A percentile compares a stretch with the other conserved stretches of the same genome.
Conservation (phyloP, 2,888 invertebrate genomes). For the Xanthorhoe designata region DNA sequence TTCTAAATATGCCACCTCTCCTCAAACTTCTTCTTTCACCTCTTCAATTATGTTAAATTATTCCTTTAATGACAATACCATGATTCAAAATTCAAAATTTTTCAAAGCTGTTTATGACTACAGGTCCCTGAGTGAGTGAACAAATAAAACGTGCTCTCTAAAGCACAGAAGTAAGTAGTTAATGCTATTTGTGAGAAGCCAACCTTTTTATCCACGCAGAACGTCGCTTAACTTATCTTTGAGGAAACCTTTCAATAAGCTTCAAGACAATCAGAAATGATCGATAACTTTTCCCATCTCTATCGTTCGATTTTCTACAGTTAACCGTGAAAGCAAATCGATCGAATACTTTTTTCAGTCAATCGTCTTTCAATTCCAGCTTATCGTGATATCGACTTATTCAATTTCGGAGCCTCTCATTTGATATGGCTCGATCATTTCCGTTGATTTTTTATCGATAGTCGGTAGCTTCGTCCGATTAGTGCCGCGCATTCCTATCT, state of each 20-base stretch:
- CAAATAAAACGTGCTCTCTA: too few species aligned
- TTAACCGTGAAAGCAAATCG: conserved; percentile 70
- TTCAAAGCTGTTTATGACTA: too few species aligned
- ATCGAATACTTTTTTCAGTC: conserved; percentile 72
- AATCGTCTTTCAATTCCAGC: conserved; percentile 80
- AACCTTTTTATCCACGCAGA: neutral
- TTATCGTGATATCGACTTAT: conserved; percentile 82
- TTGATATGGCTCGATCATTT: conserved; percentile 76
- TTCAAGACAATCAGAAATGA: conserved; percentile 5
- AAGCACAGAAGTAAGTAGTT: neutral
- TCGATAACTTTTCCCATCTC: conserved; percentile 46
- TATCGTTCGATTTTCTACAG: conserved; percentile 50
- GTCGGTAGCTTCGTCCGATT: conserved; percentile 72
- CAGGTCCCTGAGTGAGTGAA: too few species aligned
- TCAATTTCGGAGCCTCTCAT: conserved; percentile 80
- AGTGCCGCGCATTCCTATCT: conserved; percentile 77
- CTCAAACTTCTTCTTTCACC: neutral
- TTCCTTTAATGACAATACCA: neutral
- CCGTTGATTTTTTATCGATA: conserved; percentile 69
- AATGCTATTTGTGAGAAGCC: neutral
- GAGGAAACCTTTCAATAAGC: neutral
- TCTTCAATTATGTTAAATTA: neutral
- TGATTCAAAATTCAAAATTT: neutral
- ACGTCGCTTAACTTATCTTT: neutral
- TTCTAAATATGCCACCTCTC: neutral